Base-by-base conservation (phyloP, 2,888 invertebrate species). In the Nineta flava region DNA sequence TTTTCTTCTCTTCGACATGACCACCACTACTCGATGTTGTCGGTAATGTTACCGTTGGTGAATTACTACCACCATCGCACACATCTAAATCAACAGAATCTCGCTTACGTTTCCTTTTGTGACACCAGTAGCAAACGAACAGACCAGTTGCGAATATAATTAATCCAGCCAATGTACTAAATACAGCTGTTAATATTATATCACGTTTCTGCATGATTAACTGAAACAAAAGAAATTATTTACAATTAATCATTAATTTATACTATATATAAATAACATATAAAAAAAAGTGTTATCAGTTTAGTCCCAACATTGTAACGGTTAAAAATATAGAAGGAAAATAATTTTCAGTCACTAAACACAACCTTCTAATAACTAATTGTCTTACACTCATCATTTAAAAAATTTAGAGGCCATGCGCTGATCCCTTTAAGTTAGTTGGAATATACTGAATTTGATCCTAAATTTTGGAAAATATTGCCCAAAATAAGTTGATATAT, bases 201-300 rank as follows among this genome's bases (percentile, higher is more conserved):
- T 79, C 78, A 57, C 76, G 75, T 54, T 76, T 77, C 72, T 79
- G 80, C 83, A 83, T 83, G 61, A 67, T 76, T 64, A 72, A 65
- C 80, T 80, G 73, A 6, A 60, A 64, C 56, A 54, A 60, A 61
- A 51, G 44, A 50, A 51, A 19, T 15, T n/a, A 13, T 40, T 45
- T 16, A 19, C 2, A 12, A 19, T 17, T 21, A 43, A 43, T 17
- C 3, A 16, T 43, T 21, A 16, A 10, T 12, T 7, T 40, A 15
- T 15, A n/a, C n/a, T 2, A n/a, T n/a, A n/a, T n/a, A n/a, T 35
- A 6, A 35, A 35, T 35, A 35, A 35, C 12, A 3, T 12, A 13
- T n/a, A n/a, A 35, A 2, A 2, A 35, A 2, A 13, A n/a, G 13
- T 35, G 12, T 35, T 35, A 6, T 35, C 12, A 13, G 35, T 35